phyloP scores from a whole-genome alignment of 1,140 invertebrate species.

The Papilio machaon region DNA sequence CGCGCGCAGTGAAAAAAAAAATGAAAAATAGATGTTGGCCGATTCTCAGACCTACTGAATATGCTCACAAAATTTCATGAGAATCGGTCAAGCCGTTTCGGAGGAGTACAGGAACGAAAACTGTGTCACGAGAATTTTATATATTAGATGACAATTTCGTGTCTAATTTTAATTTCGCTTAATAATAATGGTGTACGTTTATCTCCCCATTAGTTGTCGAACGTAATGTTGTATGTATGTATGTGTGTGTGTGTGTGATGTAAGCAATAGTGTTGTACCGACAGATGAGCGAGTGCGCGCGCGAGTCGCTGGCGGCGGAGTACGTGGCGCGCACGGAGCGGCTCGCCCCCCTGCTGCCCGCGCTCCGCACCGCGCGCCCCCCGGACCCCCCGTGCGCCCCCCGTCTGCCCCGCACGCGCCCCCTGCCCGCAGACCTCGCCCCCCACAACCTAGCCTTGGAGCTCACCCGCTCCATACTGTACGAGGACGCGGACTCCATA shows the following conservation, averaged over 20 bases:
- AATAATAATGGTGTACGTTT: too few species aligned
- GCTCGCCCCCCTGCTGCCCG: conserved; percentile 58
- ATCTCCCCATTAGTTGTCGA: too few species aligned
- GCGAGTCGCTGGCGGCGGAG: conserved; percentile 57
- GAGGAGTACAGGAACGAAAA: too few species aligned
- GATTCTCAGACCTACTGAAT: too few species aligned
- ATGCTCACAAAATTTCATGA: too few species aligned
- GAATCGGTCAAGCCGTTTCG: too few species aligned
- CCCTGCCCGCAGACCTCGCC: conserved; percentile 44
- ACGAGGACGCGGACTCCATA: conserved; percentile 61
- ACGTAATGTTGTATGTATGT: neutral
- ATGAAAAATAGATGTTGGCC: too few species aligned
- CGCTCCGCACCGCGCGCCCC: conserved; percentile 45
- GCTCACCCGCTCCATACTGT: conserved; percentile 63
- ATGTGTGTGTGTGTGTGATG: neutral
- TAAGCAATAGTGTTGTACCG: conserved; percentile 38
- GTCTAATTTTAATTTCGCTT: too few species aligned
- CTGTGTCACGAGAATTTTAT: too few species aligned
- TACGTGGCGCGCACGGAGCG: conserved; percentile 65
- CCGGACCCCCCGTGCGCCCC: conserved; percentile 35
- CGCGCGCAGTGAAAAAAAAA: too few species aligned
- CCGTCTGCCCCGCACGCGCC: conserved; percentile 39
- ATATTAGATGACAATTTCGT: too few species aligned
- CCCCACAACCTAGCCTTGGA: conserved; percentile 64
- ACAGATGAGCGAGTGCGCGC: conserved; percentile 30